Conservation (phyloP, 1,140 invertebrate genomes). For the Lasioglossum albipes region DNA sequence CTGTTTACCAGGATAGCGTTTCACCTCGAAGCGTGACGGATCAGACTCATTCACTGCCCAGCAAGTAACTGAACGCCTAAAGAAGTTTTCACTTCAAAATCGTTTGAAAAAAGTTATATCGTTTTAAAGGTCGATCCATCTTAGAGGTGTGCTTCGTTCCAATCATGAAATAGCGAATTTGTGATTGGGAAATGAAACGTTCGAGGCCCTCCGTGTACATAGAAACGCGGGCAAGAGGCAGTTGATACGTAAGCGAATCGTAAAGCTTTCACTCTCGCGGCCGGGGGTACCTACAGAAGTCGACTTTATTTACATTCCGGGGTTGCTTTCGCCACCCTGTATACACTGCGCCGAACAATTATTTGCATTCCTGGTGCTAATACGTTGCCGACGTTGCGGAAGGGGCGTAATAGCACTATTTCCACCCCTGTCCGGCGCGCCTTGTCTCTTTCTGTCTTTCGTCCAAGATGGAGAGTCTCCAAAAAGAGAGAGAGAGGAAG, state of each 20-base stretch:
- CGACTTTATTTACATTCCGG: constrained; percentile 77
- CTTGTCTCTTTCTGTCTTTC: neutral
- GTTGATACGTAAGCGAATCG: constrained; percentile 21
- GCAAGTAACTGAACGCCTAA: too few relatives aligned
- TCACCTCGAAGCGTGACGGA: too few relatives aligned
- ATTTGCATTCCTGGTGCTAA: constrained; percentile 75
- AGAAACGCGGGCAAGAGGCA: neutral
- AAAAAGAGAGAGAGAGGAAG: neutral
- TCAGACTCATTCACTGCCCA: too few relatives aligned
- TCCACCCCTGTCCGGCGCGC: neutral
- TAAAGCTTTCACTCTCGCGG: too few relatives aligned
- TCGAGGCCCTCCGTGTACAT: too few relatives aligned
- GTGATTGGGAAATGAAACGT: too few relatives aligned
- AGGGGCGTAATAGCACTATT: constrained; percentile 38
- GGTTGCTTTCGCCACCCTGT: constrained; percentile 68
- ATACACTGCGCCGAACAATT: constrained; percentile 72
- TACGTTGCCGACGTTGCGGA: constrained; percentile 44
- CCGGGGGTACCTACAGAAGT: constrained; percentile 47
- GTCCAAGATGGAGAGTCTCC: neutral
- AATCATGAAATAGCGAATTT: too few relatives aligned
- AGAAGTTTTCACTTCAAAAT: too few relatives aligned
- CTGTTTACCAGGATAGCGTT: too few relatives aligned
- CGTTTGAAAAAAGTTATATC: too few relatives aligned
- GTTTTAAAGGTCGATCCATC: too few relatives aligned
- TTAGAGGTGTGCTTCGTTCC: too few relatives aligned